Conservation (phyloP, 1,140 invertebrate species). For the Argopecten irradians region DNA sequence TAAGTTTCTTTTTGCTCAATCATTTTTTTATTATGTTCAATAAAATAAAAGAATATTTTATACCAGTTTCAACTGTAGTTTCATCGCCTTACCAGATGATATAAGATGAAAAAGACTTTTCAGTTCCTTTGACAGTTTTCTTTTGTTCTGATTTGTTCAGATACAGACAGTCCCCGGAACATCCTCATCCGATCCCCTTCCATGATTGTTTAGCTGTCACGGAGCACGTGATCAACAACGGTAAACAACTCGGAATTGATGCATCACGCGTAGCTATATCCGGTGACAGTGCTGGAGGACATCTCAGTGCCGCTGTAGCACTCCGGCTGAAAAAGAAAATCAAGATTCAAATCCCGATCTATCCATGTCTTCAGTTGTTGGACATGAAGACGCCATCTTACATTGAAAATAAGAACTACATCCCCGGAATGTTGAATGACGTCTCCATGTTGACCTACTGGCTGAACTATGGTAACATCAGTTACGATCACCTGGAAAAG, state of each 20-base stretch:
- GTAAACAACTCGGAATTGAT: constrained; percentile 54
- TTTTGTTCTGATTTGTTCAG: constrained; percentile 44
- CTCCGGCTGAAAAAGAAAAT: constrained; percentile 61
- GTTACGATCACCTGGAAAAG: constrained; percentile 55
- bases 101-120: not conserved
- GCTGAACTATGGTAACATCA: constrained; percentile 62
- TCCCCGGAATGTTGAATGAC: constrained; percentile 63
- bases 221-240: constrained; percentile 60
- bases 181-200: constrained; percentile 60
- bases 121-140: not conserved
- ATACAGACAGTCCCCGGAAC: constrained; percentile 62
- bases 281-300: constrained; percentile 71
- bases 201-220: constrained; percentile 62
- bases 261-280: constrained; percentile 55
- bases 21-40: no score
- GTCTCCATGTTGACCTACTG: constrained; percentile 61
- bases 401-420: constrained; percentile 59
- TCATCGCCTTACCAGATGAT: no score
- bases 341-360: constrained; percentile 69
- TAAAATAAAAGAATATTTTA: no score
- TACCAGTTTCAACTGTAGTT: no score
- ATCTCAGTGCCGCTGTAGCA: constrained; percentile 67
- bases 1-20: no score
- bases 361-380: constrained; percentile 67
- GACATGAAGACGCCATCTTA: constrained; percentile 71